Evolutionary conservation across 2,888 invertebrate genomes (phyloP), one percentile per base, ranked within the genome.

Genomic region (Erpobdella octoculata): DNA sequence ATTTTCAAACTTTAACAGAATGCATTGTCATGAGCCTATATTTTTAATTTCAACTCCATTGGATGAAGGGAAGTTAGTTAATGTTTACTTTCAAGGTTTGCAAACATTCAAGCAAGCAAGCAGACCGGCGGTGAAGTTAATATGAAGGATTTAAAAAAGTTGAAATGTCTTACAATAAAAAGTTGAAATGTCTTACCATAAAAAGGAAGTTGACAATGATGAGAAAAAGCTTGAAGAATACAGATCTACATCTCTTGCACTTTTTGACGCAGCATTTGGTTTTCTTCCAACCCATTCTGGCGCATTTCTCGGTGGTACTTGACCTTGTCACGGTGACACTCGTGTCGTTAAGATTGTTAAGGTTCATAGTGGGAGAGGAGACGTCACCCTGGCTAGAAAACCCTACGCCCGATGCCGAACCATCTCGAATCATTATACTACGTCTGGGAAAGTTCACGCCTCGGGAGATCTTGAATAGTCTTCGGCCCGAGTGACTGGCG

Each of bases 161-260:
- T 41, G 46, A 41, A 41, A 41, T 15, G 12, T 41, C n/a, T 15
- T 15, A 41, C 12, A 41, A 41, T n/a, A 15, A 15, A 41, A 41
- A 41, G n/a, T 41, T n/a, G n/a, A 41, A n/a, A 41, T n/a, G 15
- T n/a, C 67, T 48, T 18, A 71, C 71, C 71, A 71, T 53, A 59
- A 71, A 71, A 59, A 67, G 28, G 59, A 71, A 71, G 67, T 71
- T 71, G 67, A 71, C 66, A 41, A 67, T 25, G 38, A 71, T 33
- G 37, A 71, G 71, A 35, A 71, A 33, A 38, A 66, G 36, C 41
- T 71, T 71, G 67, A 67, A 38, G 59, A 66, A 71, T 18, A 66
- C 53, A 15, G 71, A 71, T 36, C 59, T 62, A 36, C 71, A 71
- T 36, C 71, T 53, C 38, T 59, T 31, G 38, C 71, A 71, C 38